Conservation (phyloP, 2,888 invertebrate species). For the Elgonia sp. region DNA sequence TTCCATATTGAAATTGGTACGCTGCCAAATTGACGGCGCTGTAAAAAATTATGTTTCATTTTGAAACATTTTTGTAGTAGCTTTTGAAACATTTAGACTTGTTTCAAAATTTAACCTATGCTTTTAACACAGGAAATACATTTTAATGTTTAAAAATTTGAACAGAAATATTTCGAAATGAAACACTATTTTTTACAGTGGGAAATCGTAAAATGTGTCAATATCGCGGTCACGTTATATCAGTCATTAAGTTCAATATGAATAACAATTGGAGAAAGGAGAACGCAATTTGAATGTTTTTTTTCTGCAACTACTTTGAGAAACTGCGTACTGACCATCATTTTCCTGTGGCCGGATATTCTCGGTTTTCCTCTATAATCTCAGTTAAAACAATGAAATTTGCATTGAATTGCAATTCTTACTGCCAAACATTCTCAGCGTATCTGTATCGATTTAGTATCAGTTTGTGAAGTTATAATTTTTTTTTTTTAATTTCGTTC, state of each 20-base stretch:
- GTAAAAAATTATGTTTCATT: too few species aligned
- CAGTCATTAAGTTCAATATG: conserved; percentile 47
- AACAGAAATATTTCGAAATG: too few species aligned
- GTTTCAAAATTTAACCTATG: too few species aligned
- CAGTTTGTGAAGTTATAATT: conserved; percentile 35
- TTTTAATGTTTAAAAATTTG: too few species aligned
- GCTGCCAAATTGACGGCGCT: conserved; percentile 14
- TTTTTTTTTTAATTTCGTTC: conserved; percentile 17
- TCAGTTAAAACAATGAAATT: conserved; percentile 59
- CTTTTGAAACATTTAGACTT: too few species aligned
- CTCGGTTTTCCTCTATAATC: conserved; percentile 54
- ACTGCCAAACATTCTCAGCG: conserved; percentile 43
- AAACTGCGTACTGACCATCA: conserved; percentile 52
- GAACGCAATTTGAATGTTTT: conserved; percentile 52
- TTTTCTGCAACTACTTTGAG: conserved; percentile 35
- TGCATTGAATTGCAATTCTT: conserved; percentile 51
- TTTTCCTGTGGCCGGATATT: conserved; percentile 55
- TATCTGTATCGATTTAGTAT: conserved; percentile 15
- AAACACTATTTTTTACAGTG: too few species aligned
- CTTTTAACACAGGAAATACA: too few species aligned
- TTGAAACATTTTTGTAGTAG: too few species aligned
- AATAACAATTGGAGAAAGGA: conserved; percentile 61
- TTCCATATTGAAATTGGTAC: conserved; percentile 10
- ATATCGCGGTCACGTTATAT: conserved; percentile 40
- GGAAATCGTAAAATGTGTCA: conserved; percentile 17